A percentile compares a stretch with the other conserved stretches of the same genome.
phyloP scores from a whole-genome alignment of 1,140 invertebrate species.

The Chionoecetes opilio region DNA sequence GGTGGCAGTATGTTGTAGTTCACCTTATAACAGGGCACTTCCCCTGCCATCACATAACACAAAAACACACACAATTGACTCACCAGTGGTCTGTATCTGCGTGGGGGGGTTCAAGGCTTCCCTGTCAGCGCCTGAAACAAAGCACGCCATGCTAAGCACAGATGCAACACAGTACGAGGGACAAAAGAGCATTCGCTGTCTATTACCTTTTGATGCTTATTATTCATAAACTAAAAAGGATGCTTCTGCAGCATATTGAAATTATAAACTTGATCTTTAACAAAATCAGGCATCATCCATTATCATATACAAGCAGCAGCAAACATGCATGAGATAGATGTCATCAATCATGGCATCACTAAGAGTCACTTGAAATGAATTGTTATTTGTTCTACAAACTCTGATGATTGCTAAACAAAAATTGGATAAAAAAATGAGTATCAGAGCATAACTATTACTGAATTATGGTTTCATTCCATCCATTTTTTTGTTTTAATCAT shows the following conservation, averaged over 20 bases:
- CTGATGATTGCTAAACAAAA: too few relatives aligned
- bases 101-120: constrained; percentile 71
- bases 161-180: constrained; percentile 52
- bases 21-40: not conserved
- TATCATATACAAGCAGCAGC: too few relatives aligned
- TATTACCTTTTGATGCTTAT: constrained; percentile 33
- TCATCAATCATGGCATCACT: too few relatives aligned
- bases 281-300: too few relatives aligned
- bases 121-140: constrained; percentile 74
- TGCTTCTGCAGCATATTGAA: not conserved
- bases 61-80: constrained; percentile 44
- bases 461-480: too few relatives aligned
- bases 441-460: too few relatives aligned
- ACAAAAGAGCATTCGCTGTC: constrained; percentile 40
- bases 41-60: not conserved
- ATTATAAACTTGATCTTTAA: too few relatives aligned
- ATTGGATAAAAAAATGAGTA: too few relatives aligned
- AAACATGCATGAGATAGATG: too few relatives aligned
- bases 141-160: constrained; percentile 75
- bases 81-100: constrained; percentile 75
- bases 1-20: not conserved
- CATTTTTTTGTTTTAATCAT: too few relatives aligned
- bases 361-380: too few relatives aligned
- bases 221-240: not conserved
- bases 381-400: too few relatives aligned